Evolutionary conservation across 2,888 invertebrate genomes (phyloP), one percentile per base, ranked within the genome.

Genomic region (Nomada hirtipes): DNA sequence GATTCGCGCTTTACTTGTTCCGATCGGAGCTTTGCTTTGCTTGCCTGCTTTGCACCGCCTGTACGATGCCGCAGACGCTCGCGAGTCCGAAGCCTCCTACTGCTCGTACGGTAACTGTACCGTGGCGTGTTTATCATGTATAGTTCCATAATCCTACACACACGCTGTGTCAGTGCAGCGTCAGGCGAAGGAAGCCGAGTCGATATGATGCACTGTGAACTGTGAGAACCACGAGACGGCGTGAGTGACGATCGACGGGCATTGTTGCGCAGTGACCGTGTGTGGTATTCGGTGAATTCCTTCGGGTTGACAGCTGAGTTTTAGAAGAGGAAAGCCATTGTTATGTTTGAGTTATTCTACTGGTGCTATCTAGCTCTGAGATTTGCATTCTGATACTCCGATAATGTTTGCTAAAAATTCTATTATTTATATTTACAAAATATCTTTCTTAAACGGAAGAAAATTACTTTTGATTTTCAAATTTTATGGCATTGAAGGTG

Each of bases 201-300:
- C 74, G 59, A 59, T 63, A 82, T 50, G 76, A 82, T 82, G 70
- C 74, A 79, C 70, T 57, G 75, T 70, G 65, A 79, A 74, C 70
- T 74, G 67, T 67, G 71, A 80, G 57, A 68, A 57, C 47, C 23
- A 18, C 42, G n/a, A 50, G 47, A 10, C 67, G 23, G 44, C n/a
- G 18, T 36, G 55, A 68, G 53, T 67, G 72, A 63, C 78, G 71
- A 71, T 61, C 60, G 44, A 79, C 61, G 59, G 18, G 26, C 52
- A 50, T 74, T 60, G 52, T 64, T 59, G 47, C 50, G 61, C 23
- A 47, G 64, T 61, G 29, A 42, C 20, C 50, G 59, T 42, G 36
- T 55, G 44, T 55, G 63, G 53, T 57, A 13, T 53, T 50, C 60
- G 50, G 36, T 61, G n/a, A 47, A 47, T 13, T 10, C 36, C 52